phyloP scores from a whole-genome alignment of 2,113 vertebrate species.

The Tupaia tana region DNA sequence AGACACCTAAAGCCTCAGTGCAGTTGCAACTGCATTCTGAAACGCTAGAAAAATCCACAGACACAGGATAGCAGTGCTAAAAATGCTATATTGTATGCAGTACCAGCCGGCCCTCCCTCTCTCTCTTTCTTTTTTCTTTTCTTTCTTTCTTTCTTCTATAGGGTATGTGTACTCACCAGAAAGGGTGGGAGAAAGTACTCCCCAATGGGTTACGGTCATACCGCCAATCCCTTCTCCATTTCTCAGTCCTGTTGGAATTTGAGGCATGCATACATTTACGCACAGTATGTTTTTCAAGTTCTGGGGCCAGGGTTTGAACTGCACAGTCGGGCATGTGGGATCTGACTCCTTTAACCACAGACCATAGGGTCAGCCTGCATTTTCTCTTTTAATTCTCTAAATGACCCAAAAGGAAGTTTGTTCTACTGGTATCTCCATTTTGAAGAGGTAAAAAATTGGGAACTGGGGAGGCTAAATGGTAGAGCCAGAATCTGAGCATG shows the following conservation, averaged over 20 bases:
- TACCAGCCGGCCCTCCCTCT: not conserved
- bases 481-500: not conserved
- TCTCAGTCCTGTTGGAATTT: no score
- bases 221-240: no score
- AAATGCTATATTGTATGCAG: not conserved
- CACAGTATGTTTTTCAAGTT: no score
- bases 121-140: not conserved
- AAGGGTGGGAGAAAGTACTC: no score
- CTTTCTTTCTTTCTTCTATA: not conserved
- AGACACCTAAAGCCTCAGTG: not conserved
- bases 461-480: not conserved
- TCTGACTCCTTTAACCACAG: no score
- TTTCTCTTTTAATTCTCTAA: conserved; percentile 20
- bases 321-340: no score
- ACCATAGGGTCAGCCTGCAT: not conserved
- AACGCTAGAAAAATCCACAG: not conserved
- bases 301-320: no score
- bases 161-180: no score
- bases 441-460: not conserved
- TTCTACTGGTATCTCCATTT: not conserved
- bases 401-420: not conserved
- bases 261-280: no score
- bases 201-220: no score
- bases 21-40: not conserved
- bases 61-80: not conserved